Evolutionary conservation across 2,888 invertebrate genomes (phyloP), one percentile per base, ranked within the genome.

Genomic region (Aphrophora alni): DNA sequence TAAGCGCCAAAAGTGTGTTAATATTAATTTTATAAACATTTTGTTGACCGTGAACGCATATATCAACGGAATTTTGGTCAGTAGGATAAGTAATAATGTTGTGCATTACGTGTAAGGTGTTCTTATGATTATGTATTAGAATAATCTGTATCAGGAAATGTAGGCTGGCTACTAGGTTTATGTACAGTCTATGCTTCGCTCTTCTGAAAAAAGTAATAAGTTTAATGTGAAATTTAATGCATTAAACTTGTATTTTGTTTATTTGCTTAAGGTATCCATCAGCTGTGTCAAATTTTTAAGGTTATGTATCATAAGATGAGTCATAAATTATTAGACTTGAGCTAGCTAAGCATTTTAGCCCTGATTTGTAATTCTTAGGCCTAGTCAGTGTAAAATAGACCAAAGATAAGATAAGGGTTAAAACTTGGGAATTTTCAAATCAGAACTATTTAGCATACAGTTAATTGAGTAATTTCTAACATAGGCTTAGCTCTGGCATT

Each of bases 1-100:
- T 83, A 83, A 85, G 85, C 85, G 85, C 85, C 85, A 85, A 85
- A 85, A 85, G 80, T 38, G 74, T 75, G 78, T 81, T 78, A 69
- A 38, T 38, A 51, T 74, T 79, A 33, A 27, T 27, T 74, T 79
- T 69, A 81, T 75, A 21, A 59, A 59, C 59, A 21, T 5, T 59
- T 59, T 59, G 14, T 59, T n/a, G 59, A 14, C 44, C 2, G 12
- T 44, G 14, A 44, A 14, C 1, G 17, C 21, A 21, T 12, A 21
- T 59, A 59, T n/a, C 1, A n/a, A 59, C 59, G 21, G 12, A 59
- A 7, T n/a, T 59, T 59, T 59, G 59, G 12, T n/a, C n/a, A 59
- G 8, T 14, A 21, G 21, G 2, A 59, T 59, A 21, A 5, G 7
- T 4, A 21, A 12, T 59, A 59, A 59, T 21, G 59, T 59, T 59